A percentile compares a stretch with the other conserved stretches of the same genome.
These are phyloP conservation scores for Ichneumon xanthorius DNA, from an alignment of 2,888 invertebrate species.

Conservation along the genomic window DNA sequence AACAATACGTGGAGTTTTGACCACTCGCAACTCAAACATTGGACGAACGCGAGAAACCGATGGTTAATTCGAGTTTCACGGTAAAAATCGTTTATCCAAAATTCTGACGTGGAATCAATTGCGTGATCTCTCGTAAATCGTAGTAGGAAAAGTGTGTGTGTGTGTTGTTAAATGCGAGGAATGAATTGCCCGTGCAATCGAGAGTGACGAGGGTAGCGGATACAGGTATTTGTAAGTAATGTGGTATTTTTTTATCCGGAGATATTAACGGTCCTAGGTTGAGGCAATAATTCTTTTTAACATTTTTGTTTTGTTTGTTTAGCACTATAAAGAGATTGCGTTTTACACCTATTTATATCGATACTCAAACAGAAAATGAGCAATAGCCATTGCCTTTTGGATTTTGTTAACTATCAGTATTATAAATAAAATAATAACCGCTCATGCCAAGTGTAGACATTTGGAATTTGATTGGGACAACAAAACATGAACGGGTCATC, in stretches of 20 bases:
- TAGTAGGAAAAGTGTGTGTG: constrained; percentile 51
- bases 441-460: constrained; percentile 58
- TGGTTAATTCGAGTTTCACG: constrained; percentile 25
- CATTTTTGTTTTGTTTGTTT: constrained; percentile 12
- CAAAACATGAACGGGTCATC: constrained; percentile 47
- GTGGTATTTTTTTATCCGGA: constrained; percentile 32
- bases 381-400: constrained; percentile 46
- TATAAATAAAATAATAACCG: constrained; percentile 57
- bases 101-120: constrained; percentile 29
- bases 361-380: constrained; percentile 59
- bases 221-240: constrained; percentile 11
- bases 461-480: constrained; percentile 62
- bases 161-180: constrained; percentile 62
- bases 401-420: constrained; percentile 55
- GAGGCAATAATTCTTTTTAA: not conserved
- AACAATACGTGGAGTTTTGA: constrained; percentile 41
- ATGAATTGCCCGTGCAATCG: constrained; percentile 59
- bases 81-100: constrained; percentile 23
- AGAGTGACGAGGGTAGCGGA: constrained; percentile 42
- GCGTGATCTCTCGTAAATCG: constrained; percentile 50
- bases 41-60: constrained; percentile 37
- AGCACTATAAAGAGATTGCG: constrained; percentile 53
- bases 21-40: constrained; percentile 52
- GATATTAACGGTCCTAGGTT: constrained; percentile 8
- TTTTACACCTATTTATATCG: constrained; percentile 57